Base-by-base conservation (phyloP, 2,888 invertebrate genomes). In the Phaonia tiefii region DNA sequence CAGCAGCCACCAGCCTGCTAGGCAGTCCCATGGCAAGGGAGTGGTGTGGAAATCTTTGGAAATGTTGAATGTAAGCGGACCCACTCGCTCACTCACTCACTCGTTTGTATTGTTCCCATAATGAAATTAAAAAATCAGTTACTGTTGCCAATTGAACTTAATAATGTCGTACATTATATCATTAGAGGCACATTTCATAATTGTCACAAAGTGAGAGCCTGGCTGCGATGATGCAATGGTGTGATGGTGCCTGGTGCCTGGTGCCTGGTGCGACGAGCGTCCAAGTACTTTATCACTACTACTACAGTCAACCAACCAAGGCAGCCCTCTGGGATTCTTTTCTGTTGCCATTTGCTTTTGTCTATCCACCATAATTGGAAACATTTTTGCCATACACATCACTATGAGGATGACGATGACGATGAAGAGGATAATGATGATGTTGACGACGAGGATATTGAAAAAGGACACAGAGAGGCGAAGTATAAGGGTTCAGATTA, bases 101-200 rank as follows among this genome's bases (percentile, higher is more conserved):
- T 8, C 8, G 31, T 31, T 8, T 84, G 85, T 87, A 88, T 88
- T 89, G 88, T 89, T 84, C 76, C 83, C 85, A 85, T 88, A 88
- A 88, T 89, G 89, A 89, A 89, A 88, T 88, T 88, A 88, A 87
- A 89, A 89, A 89, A 86, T 87, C 88, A 87, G 89, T 88, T 86
- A 89, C 89, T 86, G 87, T 88, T 88, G 87, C 89, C 83, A 84
- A 81, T 81, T 81, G 81, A 75, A 78, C 56, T 51, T 31, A 76
- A 75, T 71, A 74, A 77, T 75, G 72, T 75, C 69, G 72, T 75
- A 75, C 75, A 81, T 81, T 81, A 81, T 78, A 81, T 81, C 81
- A 81, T 81, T 81, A 81, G 81, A 78, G 65, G 78, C 78, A 75
- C 78, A 78, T 81, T 81, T 83, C 78, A 72, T 78, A 81, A 80